Conservation (phyloP, 2,888 invertebrate genomes). For the Encarsia formosa region DNA sequence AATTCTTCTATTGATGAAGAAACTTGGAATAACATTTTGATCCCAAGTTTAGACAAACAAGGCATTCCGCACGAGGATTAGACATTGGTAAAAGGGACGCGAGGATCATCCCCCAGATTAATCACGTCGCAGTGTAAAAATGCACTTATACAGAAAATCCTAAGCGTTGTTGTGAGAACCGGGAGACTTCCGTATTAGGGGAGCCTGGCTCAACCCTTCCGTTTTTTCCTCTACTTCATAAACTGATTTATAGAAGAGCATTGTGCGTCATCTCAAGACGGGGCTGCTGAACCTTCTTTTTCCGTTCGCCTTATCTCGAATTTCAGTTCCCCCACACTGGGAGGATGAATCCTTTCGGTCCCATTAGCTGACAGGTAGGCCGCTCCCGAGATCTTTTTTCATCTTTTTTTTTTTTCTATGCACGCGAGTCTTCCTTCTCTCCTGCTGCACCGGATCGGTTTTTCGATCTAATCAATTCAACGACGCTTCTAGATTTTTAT, state of each 20-base stretch:
- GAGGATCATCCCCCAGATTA: too few relatives aligned
- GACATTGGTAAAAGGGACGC: too few relatives aligned
- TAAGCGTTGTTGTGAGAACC: constrained; percentile 19
- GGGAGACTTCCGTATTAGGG: not conserved
- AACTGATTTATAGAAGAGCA: constrained; percentile 23
- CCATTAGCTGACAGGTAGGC: constrained; percentile 17
- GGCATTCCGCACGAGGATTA: too few relatives aligned
- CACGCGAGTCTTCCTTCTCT: constrained; percentile 4
- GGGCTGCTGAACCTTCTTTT: not conserved
- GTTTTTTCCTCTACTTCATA: too few relatives aligned
- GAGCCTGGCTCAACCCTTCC: constrained; percentile 15
- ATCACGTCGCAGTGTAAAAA: constrained; percentile 19
- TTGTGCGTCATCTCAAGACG: constrained; percentile 15
- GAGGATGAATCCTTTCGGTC: not conserved
- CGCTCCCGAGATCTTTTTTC: constrained; percentile 5
- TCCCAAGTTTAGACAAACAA: too few relatives aligned
- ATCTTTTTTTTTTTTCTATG: constrained; percentile 1
- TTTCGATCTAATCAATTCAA: constrained; percentile 23
- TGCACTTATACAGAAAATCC: constrained; percentile 18
- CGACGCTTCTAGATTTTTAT: too few relatives aligned
- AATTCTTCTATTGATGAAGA: too few relatives aligned
- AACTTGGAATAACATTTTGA: too few relatives aligned
- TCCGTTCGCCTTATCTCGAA: constrained; percentile 36
- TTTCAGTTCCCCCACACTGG: constrained; percentile 27
- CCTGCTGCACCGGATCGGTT: constrained; percentile 20